phyloP scores from a whole-genome alignment of 2,797 vertebrate genomes.

The Scyliorhinus canicula region DNA sequence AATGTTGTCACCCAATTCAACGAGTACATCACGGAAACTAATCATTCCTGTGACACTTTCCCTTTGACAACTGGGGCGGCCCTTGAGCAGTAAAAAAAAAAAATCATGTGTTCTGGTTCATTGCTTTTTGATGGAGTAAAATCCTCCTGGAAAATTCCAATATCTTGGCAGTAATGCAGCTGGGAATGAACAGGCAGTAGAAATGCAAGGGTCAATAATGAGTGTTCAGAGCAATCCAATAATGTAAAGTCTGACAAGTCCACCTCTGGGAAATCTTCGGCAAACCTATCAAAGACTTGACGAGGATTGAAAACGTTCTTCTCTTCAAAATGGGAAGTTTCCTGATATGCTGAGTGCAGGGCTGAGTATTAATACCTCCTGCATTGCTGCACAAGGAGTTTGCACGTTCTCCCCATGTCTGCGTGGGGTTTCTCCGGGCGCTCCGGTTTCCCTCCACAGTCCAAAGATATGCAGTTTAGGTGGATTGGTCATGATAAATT shows the following conservation, averaged over 20 bases:
- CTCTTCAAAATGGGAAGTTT: background rate
- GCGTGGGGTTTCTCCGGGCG: too few species aligned
- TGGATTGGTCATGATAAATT: too few species aligned
- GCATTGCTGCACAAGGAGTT: background rate
- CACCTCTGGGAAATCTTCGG: background rate
- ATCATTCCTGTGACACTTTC: background rate
- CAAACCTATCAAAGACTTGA: background rate
- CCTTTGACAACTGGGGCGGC: background rate
- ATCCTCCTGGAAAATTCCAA: background rate
- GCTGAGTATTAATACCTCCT: background rate
- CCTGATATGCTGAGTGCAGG: background rate
- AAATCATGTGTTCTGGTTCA: background rate
- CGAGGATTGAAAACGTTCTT: background rate
- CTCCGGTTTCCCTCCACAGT: too few species aligned
- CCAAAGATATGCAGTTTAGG: too few species aligned
- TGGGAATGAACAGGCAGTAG: background rate
- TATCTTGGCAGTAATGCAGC: background rate
- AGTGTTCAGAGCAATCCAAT: background rate
- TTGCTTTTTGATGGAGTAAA: background rate
- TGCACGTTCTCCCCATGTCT: too few species aligned
- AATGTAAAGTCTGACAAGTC: background rate
- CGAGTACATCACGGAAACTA: background rate
- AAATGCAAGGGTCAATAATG: background rate
- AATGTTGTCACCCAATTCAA: background rate
- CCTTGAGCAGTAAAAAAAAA: background rate